Evolutionary conservation across 2,888 invertebrate genomes (phyloP), one percentile per base, ranked within the genome.

Genomic region (Rotaria magnacalcarata): DNA sequence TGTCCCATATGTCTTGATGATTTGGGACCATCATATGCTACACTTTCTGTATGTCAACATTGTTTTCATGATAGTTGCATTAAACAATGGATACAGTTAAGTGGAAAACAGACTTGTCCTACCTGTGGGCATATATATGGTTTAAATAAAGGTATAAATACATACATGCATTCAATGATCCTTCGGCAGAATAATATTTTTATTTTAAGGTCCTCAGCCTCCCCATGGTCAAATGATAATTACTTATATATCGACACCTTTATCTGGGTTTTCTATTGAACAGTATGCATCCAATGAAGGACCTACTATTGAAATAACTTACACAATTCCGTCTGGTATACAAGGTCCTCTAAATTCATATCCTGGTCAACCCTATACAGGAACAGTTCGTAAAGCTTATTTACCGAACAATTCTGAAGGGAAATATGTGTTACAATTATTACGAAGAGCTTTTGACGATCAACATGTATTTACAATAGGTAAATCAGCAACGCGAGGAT

Each of bases 401-500:
- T 87, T 90, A 67, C 90, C 90, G 2, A 88, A 89, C 85, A 89
- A 88, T 74, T 34, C 41, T 14, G 89, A 89, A 56, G 90, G 90
- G 4, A 87, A 87, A 41, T 87, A 88, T 60, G 88, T 90, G 47
- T 87, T 89, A 43, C 84, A 86, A n/a, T 87, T 90, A 86, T 88
- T 90, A 75, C 87, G 88, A 85, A 87, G 87, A 85, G 89, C 90
- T 14, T 90, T 90, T 85, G 87, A 90, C 24, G 88, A 88, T 47
- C 86, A 88, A 27, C 85, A 90, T 54, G 87, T 89, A 14, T 90
- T 90, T 85, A 90, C 90, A 2, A 88, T 90, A 52, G 89, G 90
- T 5, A 88, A 88, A 21, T 90, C 90, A 6, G 85, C 87, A 16
- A 90, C 89, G 14, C 89, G 89, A 16, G 90, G 90, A 34, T 86